phyloP scores from a whole-genome alignment of 2,797 vertebrate species.

The Rhinophrynus dorsalis region DNA sequence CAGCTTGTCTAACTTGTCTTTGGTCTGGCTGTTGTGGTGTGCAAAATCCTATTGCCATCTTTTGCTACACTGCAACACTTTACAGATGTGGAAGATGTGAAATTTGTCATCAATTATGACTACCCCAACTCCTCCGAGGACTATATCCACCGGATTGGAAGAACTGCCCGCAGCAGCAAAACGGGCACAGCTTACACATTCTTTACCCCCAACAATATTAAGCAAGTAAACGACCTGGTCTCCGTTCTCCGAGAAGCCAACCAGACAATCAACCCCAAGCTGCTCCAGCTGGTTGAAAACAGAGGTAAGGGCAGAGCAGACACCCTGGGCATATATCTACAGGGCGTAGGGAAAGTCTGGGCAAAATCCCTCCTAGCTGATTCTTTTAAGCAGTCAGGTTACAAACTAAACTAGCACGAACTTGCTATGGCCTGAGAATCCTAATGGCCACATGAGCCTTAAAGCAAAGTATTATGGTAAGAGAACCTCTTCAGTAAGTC shows the following conservation, averaged over 20 bases:
- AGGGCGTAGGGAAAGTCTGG: too few relatives aligned
- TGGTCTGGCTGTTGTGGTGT: conserved; percentile 99
- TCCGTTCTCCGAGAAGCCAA: conserved; percentile 97
- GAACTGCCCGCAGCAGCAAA: conserved; percentile 97
- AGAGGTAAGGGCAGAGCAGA: conserved; percentile 72
- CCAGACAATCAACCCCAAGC: conserved; percentile 97
- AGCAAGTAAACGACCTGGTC: conserved; percentile 96
- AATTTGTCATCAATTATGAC: conserved; percentile 99
- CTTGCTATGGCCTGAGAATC: too few relatives aligned
- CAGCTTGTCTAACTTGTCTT: conserved; percentile 89
- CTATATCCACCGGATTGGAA: conserved; percentile 98
- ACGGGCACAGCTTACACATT: conserved; percentile 98
- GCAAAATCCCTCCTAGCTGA: too few relatives aligned
- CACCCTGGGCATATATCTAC: too few relatives aligned
- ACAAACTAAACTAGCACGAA: too few relatives aligned
- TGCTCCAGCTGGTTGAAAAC: conserved; percentile 93
- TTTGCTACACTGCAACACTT: conserved; percentile 98
- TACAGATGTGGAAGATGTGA: conserved; percentile 99
- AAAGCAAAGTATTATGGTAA: too few relatives aligned
- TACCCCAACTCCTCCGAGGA: conserved; percentile 99
- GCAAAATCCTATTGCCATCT: conserved; percentile 89
- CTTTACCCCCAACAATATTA: conserved; percentile 98
- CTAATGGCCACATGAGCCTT: too few relatives aligned
- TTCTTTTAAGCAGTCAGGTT: too few relatives aligned
- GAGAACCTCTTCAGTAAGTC: too few relatives aligned